A percentile compares a stretch with the other conserved stretches of the same genome.
Conservation (phyloP, 2,113 vertebrate species). For the Acanthisitta chloris region DNA sequence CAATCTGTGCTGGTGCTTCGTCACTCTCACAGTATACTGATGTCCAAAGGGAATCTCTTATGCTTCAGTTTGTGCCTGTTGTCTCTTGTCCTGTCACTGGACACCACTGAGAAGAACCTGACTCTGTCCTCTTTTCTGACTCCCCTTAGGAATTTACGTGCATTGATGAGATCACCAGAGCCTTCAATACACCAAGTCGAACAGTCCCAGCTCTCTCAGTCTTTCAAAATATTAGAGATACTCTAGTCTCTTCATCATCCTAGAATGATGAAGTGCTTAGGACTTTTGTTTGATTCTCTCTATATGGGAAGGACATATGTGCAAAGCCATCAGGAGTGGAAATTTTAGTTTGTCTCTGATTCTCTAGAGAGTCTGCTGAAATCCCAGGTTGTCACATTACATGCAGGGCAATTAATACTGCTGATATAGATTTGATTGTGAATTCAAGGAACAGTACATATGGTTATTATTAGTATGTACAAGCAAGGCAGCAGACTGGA, state of each 20-base stretch:
- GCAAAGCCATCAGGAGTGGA: neutral
- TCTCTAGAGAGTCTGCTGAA: neutral
- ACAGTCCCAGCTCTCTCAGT: neutral
- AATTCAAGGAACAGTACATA: neutral
- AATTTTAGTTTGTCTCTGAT: neutral
- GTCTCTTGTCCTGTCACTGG: neutral
- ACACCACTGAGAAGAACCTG: neutral
- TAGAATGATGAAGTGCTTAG: neutral
- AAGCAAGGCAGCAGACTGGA: neutral
- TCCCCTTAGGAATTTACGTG: neutral
- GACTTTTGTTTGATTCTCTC: neutral
- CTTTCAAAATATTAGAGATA: neutral
- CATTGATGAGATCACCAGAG: neutral
- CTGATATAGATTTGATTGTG: neutral
- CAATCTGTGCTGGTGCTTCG: accelerated
- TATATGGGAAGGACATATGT: neutral
- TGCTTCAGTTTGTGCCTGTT: neutral
- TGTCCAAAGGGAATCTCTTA: neutral
- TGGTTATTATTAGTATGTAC: neutral
- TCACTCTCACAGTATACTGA: neutral
- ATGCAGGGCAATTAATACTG: neutral
- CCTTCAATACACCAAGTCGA: neutral
- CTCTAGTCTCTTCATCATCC: neutral
- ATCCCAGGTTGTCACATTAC: accelerated
- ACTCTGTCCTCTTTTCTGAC: neutral